Evolutionary conservation across 2,797 vertebrate species (phyloP).

Genomic region (Megalops cyprinoides): DNA sequence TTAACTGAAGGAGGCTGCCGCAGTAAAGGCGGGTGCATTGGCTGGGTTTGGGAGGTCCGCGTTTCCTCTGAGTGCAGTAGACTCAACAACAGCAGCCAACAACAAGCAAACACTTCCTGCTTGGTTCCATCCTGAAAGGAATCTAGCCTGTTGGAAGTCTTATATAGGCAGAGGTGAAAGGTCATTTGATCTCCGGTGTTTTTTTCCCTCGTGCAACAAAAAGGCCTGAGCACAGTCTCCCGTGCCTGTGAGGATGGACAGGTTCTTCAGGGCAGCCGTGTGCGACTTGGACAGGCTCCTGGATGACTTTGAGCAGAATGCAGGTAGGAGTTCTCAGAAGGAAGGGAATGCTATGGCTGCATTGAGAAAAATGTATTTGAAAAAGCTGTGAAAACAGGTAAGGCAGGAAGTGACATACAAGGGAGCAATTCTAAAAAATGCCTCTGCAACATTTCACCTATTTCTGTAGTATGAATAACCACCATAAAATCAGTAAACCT

Average conservation of each 20-base stretch:
- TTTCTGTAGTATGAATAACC: too few relatives aligned
- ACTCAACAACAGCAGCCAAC: neutral
- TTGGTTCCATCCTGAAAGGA: neutral
- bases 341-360: too few relatives aligned
- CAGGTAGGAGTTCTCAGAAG: conserved; percentile 75
- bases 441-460: too few relatives aligned
- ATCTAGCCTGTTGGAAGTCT: neutral
- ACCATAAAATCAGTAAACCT: too few relatives aligned
- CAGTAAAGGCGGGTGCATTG: too few relatives aligned
- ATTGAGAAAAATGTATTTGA: neutral
- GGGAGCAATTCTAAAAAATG: too few relatives aligned
- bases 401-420: too few relatives aligned
- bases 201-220: conserved; percentile 32
- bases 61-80: neutral
- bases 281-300: conserved; percentile 95
- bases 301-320: conserved; percentile 93
- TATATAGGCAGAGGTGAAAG: neutral
- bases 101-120: neutral
- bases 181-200: neutral
- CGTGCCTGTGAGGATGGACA: conserved; percentile 85
- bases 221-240: conserved; percentile 19
- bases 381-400: neutral
- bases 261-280: conserved; percentile 95
- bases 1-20: too few relatives aligned
- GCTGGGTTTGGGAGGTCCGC: neutral